Conservation (phyloP, 2,113 vertebrate species). For the Probosciger aterrimus region DNA sequence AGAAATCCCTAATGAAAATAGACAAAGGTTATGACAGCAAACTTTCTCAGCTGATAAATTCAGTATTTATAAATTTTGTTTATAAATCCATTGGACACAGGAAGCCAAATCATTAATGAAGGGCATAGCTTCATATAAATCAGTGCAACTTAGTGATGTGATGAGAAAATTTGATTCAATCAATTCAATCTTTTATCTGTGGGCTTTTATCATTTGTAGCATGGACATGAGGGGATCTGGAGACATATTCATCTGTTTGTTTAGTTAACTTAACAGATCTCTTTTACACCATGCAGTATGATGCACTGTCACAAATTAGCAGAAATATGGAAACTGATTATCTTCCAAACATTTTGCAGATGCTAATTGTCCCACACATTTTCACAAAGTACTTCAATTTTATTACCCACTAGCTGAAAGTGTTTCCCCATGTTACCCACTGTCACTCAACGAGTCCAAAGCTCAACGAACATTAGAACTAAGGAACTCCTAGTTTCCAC, state of each 20-base stretch:
- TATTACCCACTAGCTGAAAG: neutral
- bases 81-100: neutral
- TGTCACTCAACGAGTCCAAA: neutral
- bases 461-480: neutral
- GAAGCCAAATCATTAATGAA: neutral
- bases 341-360: neutral
- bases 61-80: neutral
- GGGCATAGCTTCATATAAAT: neutral
- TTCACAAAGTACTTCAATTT: neutral
- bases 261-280: neutral
- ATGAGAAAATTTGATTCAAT: neutral
- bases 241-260: neutral
- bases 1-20: neutral
- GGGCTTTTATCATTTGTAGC: neutral
- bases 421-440: neutral
- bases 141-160: neutral
- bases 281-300: neutral
- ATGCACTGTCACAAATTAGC: neutral
- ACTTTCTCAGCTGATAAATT: neutral
- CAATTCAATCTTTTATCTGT: neutral
- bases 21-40: neutral
- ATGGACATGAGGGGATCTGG: neutral
- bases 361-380: neutral
- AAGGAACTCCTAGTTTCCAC: neutral
- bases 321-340: neutral